These are phyloP conservation scores for Arvicola amphibius DNA, from an alignment of 2,797 vertebrate species.

Conservation along the genomic window DNA sequence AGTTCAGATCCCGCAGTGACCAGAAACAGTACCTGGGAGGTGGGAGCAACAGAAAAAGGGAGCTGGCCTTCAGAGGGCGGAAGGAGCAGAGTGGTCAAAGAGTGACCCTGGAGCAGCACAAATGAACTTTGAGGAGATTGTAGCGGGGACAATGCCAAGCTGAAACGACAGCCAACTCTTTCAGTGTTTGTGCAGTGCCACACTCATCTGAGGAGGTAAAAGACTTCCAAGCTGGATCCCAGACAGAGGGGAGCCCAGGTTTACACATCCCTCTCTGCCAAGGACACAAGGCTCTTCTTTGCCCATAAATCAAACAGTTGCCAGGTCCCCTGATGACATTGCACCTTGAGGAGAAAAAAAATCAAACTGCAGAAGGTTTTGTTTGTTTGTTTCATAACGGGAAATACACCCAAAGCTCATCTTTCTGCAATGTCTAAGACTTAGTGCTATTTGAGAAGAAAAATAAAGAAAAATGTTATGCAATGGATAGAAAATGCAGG, in stretches of 20 bases:
- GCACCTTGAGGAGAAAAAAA: conserved; percentile 62
- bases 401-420: conserved; percentile 47
- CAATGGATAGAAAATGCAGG: conserved; percentile 32
- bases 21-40: conserved; percentile 53
- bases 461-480: background rate
- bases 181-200: conserved; percentile 51
- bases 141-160: conserved; percentile 74
- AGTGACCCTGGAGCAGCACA: conserved; percentile 51
- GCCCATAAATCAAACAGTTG: conserved; percentile 40
- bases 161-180: conserved; percentile 70
- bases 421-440: conserved; percentile 42
- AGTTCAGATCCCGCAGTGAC: conserved; percentile 40
- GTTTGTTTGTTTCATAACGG: conserved; percentile 37
- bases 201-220: conserved; percentile 73
- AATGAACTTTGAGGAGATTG: conserved; percentile 73
- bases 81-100: conserved; percentile 73
- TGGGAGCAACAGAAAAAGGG: background rate
- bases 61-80: conserved; percentile 42
- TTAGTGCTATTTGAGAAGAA: background rate
- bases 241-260: conserved; percentile 67
- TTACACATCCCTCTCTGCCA: conserved; percentile 28
- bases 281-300: conserved; percentile 26
- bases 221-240: conserved; percentile 67
- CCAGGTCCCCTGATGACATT: conserved; percentile 10
- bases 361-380: background rate